Evolutionary conservation across 2,888 invertebrate species (phyloP).

Genomic region (Trachelus tabidus): DNA sequence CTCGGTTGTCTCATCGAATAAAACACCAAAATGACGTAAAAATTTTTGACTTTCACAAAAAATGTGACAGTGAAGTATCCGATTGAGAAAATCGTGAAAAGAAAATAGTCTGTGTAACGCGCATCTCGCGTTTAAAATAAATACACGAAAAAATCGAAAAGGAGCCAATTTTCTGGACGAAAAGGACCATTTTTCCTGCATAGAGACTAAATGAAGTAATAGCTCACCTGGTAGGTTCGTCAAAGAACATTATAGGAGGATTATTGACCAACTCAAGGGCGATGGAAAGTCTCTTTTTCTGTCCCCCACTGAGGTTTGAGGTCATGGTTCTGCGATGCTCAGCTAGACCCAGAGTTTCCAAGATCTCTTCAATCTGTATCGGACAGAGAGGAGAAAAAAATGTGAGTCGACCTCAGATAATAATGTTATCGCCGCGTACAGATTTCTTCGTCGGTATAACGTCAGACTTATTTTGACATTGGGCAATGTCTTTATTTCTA

Average conservation of each 20-base stretch:
- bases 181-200: background rate
- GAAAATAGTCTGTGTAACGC: too few species aligned
- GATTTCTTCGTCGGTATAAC: too few species aligned
- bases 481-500: too few species aligned
- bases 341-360: constrained; percentile 86
- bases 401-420: too few species aligned
- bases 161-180: background rate
- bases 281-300: constrained; percentile 94
- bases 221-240: constrained; percentile 86
- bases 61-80: too few species aligned
- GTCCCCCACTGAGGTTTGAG: constrained; percentile 92
- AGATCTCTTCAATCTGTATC: constrained; percentile 88
- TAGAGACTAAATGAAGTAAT: background rate
- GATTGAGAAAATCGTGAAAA: too few species aligned
- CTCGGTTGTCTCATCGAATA: too few species aligned
- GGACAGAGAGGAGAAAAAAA: background rate
- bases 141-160: background rate
- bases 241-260: constrained; percentile 98
- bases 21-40: too few species aligned
- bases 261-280: constrained; percentile 95
- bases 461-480: too few species aligned
- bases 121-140: too few species aligned
- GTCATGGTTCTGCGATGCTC: constrained; percentile 93
- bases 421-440: too few species aligned
- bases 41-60: too few species aligned